Evolutionary conservation across 2,888 invertebrate species (phyloP).

Genomic region (Leptinotarsa peninsularis): DNA sequence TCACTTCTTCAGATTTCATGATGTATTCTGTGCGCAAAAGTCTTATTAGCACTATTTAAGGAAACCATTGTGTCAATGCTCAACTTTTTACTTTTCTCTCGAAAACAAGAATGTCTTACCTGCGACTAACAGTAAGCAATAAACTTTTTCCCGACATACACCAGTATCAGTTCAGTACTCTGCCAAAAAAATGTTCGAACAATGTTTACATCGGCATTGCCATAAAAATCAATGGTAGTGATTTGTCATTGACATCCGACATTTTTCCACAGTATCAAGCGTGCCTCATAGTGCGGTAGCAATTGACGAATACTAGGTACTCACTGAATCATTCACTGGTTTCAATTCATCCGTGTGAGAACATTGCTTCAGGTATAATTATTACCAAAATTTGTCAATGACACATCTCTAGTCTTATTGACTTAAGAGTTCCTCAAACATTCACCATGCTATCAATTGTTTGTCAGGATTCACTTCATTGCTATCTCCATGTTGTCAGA

Average conservation of each 20-base stretch:
- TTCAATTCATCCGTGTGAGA: not conserved
- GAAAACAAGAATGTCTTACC: slow-evolving; percentile 56
- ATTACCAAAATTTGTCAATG: too few relatives aligned
- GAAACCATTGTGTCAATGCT: slow-evolving; percentile 61
- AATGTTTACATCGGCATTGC: slow-evolving; percentile 51
- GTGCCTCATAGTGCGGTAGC: slow-evolving; percentile 27
- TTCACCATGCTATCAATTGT: too few relatives aligned
- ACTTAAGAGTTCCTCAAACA: too few relatives aligned
- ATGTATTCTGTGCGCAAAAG: slow-evolving; percentile 61
- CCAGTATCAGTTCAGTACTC: slow-evolving; percentile 40
- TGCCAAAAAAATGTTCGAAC: slow-evolving; percentile 47
- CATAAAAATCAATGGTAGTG: slow-evolving; percentile 57
- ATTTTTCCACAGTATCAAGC: slow-evolving; percentile 38
- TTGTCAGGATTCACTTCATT: too few relatives aligned
- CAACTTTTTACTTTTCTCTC: slow-evolving; percentile 55
- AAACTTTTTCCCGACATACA: slow-evolving; percentile 50
- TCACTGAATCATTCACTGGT: not conserved
- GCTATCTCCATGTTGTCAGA: too few relatives aligned
- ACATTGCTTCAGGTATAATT: too few relatives aligned
- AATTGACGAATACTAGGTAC: not conserved
- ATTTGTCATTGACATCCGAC: slow-evolving; percentile 52
- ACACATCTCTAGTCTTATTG: too few relatives aligned
- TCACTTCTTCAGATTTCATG: slow-evolving; percentile 60
- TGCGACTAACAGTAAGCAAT: slow-evolving; percentile 56
- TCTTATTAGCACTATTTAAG: slow-evolving; percentile 63